A percentile compares a stretch with the other conserved stretches of the same genome.
Conservation (phyloP, 2,888 invertebrate genomes). For the Baronia brevicornis region DNA sequence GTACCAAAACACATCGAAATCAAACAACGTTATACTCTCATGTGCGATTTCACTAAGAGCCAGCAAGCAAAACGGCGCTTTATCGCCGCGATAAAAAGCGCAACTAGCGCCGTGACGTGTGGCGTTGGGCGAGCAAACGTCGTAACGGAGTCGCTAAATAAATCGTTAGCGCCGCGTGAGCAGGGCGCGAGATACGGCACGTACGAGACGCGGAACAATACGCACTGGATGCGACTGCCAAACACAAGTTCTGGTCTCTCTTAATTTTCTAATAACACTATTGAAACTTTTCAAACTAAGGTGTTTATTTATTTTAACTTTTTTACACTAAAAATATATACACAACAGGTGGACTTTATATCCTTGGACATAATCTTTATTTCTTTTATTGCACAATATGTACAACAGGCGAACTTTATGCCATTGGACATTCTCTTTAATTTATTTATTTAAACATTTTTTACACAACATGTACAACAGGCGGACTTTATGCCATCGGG, state of each 20-base stretch:
- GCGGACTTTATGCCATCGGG: too few relatives aligned
- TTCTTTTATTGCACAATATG: too few relatives aligned
- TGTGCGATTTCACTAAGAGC: too few relatives aligned
- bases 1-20: constrained; percentile 7
- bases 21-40: neutral
- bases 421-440: too few relatives aligned
- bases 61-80: constrained; percentile 1
- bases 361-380: too few relatives aligned
- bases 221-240: constrained; percentile 33
- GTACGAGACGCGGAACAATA: constrained; percentile 31
- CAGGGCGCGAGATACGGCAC: constrained; percentile 61
- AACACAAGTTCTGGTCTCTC: neutral
- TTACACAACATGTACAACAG: too few relatives aligned
- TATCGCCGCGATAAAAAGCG: constrained; percentile 43
- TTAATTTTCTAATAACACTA: too few relatives aligned
- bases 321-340: too few relatives aligned
- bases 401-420: too few relatives aligned
- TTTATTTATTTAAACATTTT: too few relatives aligned
- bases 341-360: too few relatives aligned
- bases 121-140: constrained; percentile 60
- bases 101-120: constrained; percentile 50
- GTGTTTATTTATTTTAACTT: constrained; percentile 24
- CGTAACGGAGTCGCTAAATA: constrained; percentile 67
- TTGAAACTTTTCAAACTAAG: constrained; percentile 11
- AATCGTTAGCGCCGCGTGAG: constrained; percentile 68